A percentile compares a stretch with the other conserved stretches of the same genome.
These are phyloP conservation scores for Rousettus madagascariensis DNA, from an alignment of 2,797 vertebrate species.

Conservation along the genomic window DNA sequence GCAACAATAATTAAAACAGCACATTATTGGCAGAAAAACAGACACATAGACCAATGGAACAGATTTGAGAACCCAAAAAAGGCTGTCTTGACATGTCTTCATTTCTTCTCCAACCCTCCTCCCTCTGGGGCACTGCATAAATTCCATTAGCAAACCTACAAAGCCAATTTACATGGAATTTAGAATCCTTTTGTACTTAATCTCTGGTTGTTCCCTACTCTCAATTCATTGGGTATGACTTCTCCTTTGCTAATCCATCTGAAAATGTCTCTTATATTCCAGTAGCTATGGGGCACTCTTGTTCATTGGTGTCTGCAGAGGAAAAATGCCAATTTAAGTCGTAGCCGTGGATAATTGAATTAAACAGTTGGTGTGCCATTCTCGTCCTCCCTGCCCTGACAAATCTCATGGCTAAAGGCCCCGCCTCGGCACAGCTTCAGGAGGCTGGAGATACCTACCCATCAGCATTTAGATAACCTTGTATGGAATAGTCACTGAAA, in stretches of 20 bases:
- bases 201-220: not conserved
- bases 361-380: not conserved
- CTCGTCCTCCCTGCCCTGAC: not conserved
- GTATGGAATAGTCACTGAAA: not conserved
- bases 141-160: conserved; percentile 35
- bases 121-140: not conserved
- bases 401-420: not conserved
- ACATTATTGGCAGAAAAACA: no score
- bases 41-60: no score
- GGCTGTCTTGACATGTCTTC: not conserved
- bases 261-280: not conserved
- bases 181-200: conserved; percentile 7
- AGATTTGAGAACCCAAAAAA: not conserved
- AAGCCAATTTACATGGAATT: not conserved
- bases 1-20: no score
- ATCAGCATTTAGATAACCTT: not conserved
- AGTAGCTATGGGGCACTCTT: not conserved
- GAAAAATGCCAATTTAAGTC: conserved; percentile 34
- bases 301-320: not conserved
- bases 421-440: not conserved
- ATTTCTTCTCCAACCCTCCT: not conserved
- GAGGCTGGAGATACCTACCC: not conserved
- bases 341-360: not conserved
- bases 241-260: not conserved
- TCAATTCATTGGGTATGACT: not conserved